Evolutionary conservation across 2,888 invertebrate genomes (phyloP), one percentile per base, ranked within the genome.

Genomic region (Liopterus haemorrhoidalis): DNA sequence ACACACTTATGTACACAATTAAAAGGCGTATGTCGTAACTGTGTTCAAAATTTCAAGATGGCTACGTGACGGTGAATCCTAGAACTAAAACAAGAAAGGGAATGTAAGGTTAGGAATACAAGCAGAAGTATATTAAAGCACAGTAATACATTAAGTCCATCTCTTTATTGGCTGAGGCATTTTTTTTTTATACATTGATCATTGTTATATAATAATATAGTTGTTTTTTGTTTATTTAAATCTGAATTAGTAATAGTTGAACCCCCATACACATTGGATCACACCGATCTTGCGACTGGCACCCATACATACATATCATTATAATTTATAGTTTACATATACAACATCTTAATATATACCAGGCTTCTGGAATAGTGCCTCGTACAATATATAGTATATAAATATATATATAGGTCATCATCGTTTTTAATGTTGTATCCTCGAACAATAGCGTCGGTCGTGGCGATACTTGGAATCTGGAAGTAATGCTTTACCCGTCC

Each of bases 141-240:
- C 54, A 56, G 58, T 60, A 63, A 63, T 64, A 33, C 19, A 39
- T 45, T 39, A 63, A 64, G 58, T 64, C 65, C 62, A 63, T 62
- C 39, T 33, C 32, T 66, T 63, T 67, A 67, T 66, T 68, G 67
- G 67, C 67, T 68, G 68, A 68, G 67, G 67, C 68, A 67, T 67
- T 67, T 66, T 45, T 24, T 24, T 38, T 67, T 68, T 67, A 66
- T 67, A 68, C 68, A 67, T 66, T 66, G 65, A 68, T 65, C 64
- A 62, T 66, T 60, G 33, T 47, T 41, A 63, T 63, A 66, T 62
- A 66, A 64, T 64, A 66, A 64, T 65, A 66, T 67, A 65, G 59
- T 59, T 64, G 41, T 49, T 49, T 49, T 35, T 45, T 39, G 40
- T 43, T 49, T 47, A 47, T 46, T 38, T 52, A 39, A 50, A 40